phyloP scores from a whole-genome alignment of 2,113 vertebrate genomes.

The Cavia aperea region DNA sequence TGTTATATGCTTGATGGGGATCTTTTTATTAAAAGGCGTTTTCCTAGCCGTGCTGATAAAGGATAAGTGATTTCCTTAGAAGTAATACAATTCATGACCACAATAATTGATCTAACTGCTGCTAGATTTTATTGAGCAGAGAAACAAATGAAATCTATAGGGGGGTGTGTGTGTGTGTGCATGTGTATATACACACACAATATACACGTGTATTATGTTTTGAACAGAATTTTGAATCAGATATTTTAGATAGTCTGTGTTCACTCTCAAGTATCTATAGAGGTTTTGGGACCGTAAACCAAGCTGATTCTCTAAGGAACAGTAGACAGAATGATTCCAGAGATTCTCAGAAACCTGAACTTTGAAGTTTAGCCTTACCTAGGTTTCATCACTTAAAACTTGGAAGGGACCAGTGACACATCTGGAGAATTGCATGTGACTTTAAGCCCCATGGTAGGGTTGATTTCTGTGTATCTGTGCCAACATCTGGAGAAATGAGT shows the following conservation, averaged over 20 bases:
- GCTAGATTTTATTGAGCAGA: constrained; percentile 58
- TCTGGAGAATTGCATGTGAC: not conserved
- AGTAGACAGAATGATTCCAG: not conserved
- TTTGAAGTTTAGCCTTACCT: not conserved
- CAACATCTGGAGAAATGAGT: not conserved
- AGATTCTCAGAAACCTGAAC: not conserved
- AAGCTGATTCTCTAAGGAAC: not conserved
- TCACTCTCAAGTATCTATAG: constrained; percentile 21
- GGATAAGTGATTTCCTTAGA: not conserved
- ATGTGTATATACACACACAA: not conserved
- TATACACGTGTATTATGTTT: constrained; percentile 9
- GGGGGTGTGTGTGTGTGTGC: not conserved
- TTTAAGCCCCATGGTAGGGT: not conserved
- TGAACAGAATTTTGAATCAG: constrained; percentile 30
- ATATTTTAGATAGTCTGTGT: constrained; percentile 41
- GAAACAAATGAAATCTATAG: not conserved
- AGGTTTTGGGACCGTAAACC: not conserved
- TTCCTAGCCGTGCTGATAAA: constrained; percentile 42
- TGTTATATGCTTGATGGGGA: constrained; percentile 57
- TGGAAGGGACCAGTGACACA: not conserved
- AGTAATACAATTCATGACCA: constrained; percentile 29
- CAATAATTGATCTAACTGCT: constrained; percentile 50
- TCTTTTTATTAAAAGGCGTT: constrained; percentile 63
- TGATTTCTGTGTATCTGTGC: not conserved
- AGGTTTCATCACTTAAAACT: not conserved